Conservation (phyloP, 2,113 vertebrate genomes). For the Mus spicilegus region DNA sequence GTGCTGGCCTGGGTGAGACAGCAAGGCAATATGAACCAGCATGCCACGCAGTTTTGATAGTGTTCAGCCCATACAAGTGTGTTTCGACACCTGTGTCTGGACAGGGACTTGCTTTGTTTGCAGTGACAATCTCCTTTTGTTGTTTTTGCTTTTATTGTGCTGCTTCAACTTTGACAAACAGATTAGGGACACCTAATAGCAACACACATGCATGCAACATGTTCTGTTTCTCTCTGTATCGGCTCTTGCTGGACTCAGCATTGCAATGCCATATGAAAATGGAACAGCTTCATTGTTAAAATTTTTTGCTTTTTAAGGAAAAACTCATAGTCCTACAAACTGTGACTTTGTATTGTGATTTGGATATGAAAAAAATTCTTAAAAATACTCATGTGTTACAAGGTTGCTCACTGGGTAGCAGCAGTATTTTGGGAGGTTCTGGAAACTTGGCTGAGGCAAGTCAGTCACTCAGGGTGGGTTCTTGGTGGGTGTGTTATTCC, state of each 20-base stretch:
- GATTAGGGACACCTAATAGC: neutral
- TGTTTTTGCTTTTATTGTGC: conserved; percentile 43
- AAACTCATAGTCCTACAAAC: neutral
- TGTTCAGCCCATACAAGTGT: neutral
- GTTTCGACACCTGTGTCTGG: neutral
- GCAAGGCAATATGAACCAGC: neutral
- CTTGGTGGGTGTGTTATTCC: neutral
- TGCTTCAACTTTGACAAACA: neutral
- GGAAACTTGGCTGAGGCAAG: neutral
- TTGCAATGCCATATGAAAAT: neutral
- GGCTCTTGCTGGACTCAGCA: neutral
- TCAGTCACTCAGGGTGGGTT: neutral
- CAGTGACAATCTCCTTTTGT: neutral
- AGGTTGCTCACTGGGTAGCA: neutral
- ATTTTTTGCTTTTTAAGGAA: neutral
- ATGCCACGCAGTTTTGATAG: neutral
- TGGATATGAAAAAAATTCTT: neutral
- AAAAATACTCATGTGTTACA: neutral
- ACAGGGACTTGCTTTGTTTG: neutral
- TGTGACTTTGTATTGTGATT: neutral
- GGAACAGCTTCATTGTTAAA: conserved; percentile 6
- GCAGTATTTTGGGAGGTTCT: neutral
- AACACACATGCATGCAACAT: no score
- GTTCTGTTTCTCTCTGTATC: neutral
- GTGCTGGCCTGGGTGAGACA: neutral